Evolutionary conservation across 2,113 vertebrate species (phyloP), one percentile per base, ranked within the genome.

Genomic region (Pseudonaja textilis): DNA sequence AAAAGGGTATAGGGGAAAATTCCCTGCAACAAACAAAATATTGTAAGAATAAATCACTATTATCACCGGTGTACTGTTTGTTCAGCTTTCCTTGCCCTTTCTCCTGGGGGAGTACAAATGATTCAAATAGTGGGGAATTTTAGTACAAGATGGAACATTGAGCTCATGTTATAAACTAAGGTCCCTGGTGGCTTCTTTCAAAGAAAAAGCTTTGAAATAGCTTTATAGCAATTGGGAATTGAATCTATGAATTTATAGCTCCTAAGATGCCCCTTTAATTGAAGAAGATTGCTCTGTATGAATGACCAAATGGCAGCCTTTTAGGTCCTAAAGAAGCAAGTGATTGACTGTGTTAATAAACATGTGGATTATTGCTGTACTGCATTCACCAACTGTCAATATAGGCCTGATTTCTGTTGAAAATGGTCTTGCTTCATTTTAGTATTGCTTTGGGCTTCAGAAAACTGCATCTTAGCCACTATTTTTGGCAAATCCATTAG

Each of bases 361-460:
- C 5, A 39, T 57, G n/a, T 1, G 92, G 88, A 90, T 95, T 93
- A 26, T 93, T 93, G 85, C 1, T 85, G 26, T 90, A 23, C 89
- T 95, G n/a, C 20, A 90, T 92, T 92, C 89, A 56, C 23, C 23
- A 94, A 0, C 26, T 92, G 88, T 47, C 87, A 94, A 47, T 94
- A 93, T 52, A 54, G 91, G 61, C 6, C 5, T 93, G 85, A 93
- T 92, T 87, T 93, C 4, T 93, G 89, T 94, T 91, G 47, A 95
- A 96, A 95, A 87, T 55, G 0, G 23, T 85, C 50, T 42, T 11
- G 85, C 90, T 95, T 90, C 54, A 90, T 59, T 95, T 89, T 64
- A 90, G 52, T 91, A 90, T 26, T 90, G 26, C 22, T 89, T 87
- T 93, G 92, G 0, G 11, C 29, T 91, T 90, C 12, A 39, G 89